These are phyloP conservation scores for Hydrolagus affinis DNA, from an alignment of 2,113 vertebrate genomes.

Conservation along the genomic window DNA sequence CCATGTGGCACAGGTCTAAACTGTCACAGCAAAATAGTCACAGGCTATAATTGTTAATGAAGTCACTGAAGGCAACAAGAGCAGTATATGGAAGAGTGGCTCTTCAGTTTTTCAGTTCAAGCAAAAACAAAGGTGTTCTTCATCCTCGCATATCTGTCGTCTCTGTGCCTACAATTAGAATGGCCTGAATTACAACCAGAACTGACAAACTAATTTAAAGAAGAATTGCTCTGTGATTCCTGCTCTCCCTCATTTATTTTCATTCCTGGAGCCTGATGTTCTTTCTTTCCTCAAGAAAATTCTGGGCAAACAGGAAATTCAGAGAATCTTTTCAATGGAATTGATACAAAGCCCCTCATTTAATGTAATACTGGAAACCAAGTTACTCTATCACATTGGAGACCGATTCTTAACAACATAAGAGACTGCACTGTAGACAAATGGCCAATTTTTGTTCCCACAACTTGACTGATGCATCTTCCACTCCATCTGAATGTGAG, in stretches of 20 bases:
- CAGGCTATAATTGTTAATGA: neutral
- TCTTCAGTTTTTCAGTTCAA: neutral
- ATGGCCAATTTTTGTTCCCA: neutral
- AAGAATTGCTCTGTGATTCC: neutral
- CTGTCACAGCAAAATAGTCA: neutral
- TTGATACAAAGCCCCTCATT: neutral
- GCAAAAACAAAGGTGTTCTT: neutral
- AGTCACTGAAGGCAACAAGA: neutral
- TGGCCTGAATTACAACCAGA: neutral
- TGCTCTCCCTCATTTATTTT: neutral
- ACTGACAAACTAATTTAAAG: neutral
- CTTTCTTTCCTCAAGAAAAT: neutral
- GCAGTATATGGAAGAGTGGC: neutral
- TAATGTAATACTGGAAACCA: neutral
- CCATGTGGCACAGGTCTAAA: neutral
- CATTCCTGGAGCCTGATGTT: neutral
- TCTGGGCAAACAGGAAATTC: neutral
- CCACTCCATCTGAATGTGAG: neutral
- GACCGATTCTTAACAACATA: neutral
- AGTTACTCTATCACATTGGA: neutral
- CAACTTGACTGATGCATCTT: neutral
- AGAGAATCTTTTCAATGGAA: neutral
- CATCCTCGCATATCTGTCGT: too few species aligned
- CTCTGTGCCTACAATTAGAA: too few species aligned
- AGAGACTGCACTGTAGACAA: neutral